Base-by-base conservation (phyloP, 2,888 invertebrate species). In the Ochlodes sylvanus region DNA sequence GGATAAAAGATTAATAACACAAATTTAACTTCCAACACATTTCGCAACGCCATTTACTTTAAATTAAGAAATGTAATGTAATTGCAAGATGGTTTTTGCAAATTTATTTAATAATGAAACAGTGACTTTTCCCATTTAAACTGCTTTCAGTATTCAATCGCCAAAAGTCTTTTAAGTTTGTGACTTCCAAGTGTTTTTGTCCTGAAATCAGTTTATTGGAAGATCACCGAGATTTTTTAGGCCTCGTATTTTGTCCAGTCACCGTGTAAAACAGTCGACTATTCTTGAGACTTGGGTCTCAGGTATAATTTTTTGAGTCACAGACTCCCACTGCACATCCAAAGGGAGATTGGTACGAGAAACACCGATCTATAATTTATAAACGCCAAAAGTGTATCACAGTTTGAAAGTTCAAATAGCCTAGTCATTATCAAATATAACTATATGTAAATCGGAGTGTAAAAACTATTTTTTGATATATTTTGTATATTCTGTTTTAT, bases 11-110 rank as follows among this genome's bases (percentile, higher is more conserved):
- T 65, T 44, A 34, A 63, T 38, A 57, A 52, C 61, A 63, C 15
- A 69, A 42, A 63, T 69, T 38, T 72, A 74, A 70, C 77, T 73
- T 75, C 74, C 68, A 71, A 70, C 70, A 77, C 75, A 76, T 77
- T 75, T 75, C 67, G 75, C 67, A 76, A 76, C 71, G 72, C 70
- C 70, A 63, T 68, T 70, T 83, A 80, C 79, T 76, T 75, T 74
- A 63, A 91, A 91, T 89, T 88, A 89, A 91, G 81, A 88, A 92
- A 92, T 92, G 92, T 92, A 92, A 92, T 92, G 92, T 91, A 92
- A 92, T 86, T 88, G 88, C 88, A 77, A 73, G 82, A 73, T 87
- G 76, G 70, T 68, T 58, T 72, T 72, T 76, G 84, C 87, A 84
- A 73, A 64, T 63, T 68, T 42, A 38, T 54, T 34, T 14, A 19